Base-by-base conservation (phyloP, 2,113 vertebrate species). In the Monarcha castaneiventris region DNA sequence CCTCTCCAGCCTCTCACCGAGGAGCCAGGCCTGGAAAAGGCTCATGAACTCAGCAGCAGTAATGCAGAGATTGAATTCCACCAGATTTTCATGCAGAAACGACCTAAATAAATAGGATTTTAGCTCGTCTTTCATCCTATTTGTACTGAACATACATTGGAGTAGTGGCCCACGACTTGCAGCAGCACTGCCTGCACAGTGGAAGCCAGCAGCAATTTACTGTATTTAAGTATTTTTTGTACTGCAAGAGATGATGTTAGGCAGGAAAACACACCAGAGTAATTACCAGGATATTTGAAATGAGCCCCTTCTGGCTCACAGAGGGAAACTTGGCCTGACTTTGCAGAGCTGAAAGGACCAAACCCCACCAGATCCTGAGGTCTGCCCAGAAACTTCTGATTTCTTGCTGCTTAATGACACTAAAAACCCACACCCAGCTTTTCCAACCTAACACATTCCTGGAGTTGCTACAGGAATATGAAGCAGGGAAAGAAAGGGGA, bases 1-100 rank as follows among this genome's bases (percentile, higher is more conserved):
- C 7, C 19, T 48, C 27, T 51, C 9, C 2, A 16, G 37, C 37
- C 33, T 61, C 79, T 15, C 46, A 8, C 19, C 1, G 10, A 82
- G 62, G 14, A 80, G 33, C 30, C 54, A 6, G 44, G 41, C 37
- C 43, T 41, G 17, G 27, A 32, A 8, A 62, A 44, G 18, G 48
- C 64, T 92, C 62, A 1, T 2, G 5, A 48, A 6, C 3, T 18
- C 30, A 33, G 10, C 1, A 19, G 4, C 12, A 49, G 14, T 0
- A 15, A n/a, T 1, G 10, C 61, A 72, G 33, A 64, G 18, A 4
- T 39, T 33, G 26, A 39, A 39, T 25, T 26, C n/a, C 30, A 22
- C 2, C 23, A 11, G 15, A 15, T 52, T 64, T 72, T 23, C 49
- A n/a, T 3, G 22, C 22, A 55, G 43, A 51, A 87, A 33, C 1